Evolutionary conservation across 2,888 invertebrate genomes (phyloP), one percentile per base, ranked within the genome.

Genomic region (Cheilosia variabilis): DNA sequence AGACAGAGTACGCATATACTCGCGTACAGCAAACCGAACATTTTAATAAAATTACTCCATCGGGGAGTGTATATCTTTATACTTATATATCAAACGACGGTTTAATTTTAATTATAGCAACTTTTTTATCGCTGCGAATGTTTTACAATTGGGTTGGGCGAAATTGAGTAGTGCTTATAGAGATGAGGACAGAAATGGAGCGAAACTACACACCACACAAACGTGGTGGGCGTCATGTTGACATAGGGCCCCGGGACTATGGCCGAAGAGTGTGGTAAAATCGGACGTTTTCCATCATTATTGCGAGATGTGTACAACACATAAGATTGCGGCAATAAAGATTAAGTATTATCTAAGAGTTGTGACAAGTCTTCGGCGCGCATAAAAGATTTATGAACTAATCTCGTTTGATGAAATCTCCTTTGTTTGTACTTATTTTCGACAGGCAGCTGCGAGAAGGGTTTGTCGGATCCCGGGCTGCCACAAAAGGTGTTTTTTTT

Each of bases 11-110:
- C 57, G 45, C 57, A 52, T 41, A 55, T 17, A 63, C 9, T 34
- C 55, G 19, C 10, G 37, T 37, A 41, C 55, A 63, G 24, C 43
- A 52, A 77, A 47, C 66, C 17, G 47, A 73, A 52, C 65, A 66
- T 72, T 27, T 82, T 83, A 68, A 72, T 72, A 41, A 62, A 78
- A 83, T 68, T 50, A 69, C 73, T 68, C 73, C 83, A 63, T 63
- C 62, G 78, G 73, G 66, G 37, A 71, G 63, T 27, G 55, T 31
- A 31, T 31, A 4, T 24, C n/a, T n/a, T n/a, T n/a, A 4, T 2
- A 31, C 31, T 27, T 31, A 9, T 83, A 72, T 77, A 82, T 72
- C 71, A 77, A 73, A 79, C 68, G 66, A 69, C 34, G 58, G 58
- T 60, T 82, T 71, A 65, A 75, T 75, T 73, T 69, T 31, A 72